Evolutionary conservation across 2,797 vertebrate species (phyloP), one percentile per base, ranked within the genome.

Genomic region (Bryconaethiops microstoma): DNA sequence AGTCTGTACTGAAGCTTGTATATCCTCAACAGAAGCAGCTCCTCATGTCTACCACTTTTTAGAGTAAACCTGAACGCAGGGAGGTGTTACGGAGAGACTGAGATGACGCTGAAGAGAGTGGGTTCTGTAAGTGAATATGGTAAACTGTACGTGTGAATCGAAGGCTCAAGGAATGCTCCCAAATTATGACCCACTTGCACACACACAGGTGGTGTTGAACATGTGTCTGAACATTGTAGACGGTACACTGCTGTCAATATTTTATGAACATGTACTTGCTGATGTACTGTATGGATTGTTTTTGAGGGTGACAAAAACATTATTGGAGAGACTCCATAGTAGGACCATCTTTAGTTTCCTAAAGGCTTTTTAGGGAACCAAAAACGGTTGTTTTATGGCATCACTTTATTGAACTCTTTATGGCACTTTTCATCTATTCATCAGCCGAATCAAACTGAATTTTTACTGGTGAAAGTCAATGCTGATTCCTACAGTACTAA

Each of bases 121-220:
- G 42, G 68, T 83, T 76, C 23, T 55, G 83, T 54, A 86, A 69
- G 79, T 86, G 83, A 84, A 73, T 59, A 45, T 16, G 74, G 78
- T 77, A 73, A 74, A 74, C 74, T 48, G 83, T 79, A 85, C 45
- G 81, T 82, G 82, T 75, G 57, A 74, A 74, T 6, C 10, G 69
- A 67, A 48, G 16, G 62, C 14, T 52, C 54, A 23, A 45, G 25
- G 35, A 63, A 48, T 71, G 39, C 50, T 64, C 13, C 29, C 55
- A 70, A 69, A 70, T 4, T 39, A 29, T 29, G 40, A 60, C 35
- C 71, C 1, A 25, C 52, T 59, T 12, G n/a, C 4, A 57, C 29
- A 55, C 25, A 59, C 13, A 52, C 62, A 81, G 10, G 74, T 72
- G 54, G 50, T 70, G n/a, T 29, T 68, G 29, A 68, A 52, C 12